Base-by-base conservation (phyloP, 2,113 vertebrate species). In the Rhynchopsitta pachyrhyncha region DNA sequence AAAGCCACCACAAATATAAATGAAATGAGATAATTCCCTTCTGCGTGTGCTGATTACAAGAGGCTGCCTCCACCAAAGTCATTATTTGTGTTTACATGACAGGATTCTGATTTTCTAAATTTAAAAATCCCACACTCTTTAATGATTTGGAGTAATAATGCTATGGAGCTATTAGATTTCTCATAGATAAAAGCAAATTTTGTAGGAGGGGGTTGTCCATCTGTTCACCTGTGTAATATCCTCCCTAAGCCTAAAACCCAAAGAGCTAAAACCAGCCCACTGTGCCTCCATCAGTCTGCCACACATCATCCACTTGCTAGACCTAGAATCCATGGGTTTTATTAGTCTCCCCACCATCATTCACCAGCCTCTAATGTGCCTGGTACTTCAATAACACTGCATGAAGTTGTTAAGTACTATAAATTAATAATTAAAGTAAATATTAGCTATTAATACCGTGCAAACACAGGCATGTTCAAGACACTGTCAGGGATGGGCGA, bases 1-100 rank as follows among this genome's bases (percentile, higher is more conserved):
- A 82, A 64, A 90, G 62, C 69, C 94, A 55, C 60, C 75, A 79
- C 46, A 79, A 66, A 44, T 76, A 25, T 69, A 96, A 92, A 96
- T 92, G 22, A 92, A 80, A 81, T 80, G 53, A 55, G 33, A 11
- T 59, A 11, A 4, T 27, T 53, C 60, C 63, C 42, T 78, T 79
- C 47, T 87, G 44, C 50, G 27, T 50, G 25, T 69, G 17, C 55
- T 53, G 46, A 60, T 75, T 8, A 6, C 42, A 73, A 55, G 37
- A 77, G 35, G n/a, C 2, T 0, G 15, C 19, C 59, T 85, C 59
- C 57, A 41, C 53, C 57, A 31, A 85, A 86, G 68, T 67, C 28
- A 42, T 62, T 69, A 35, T 55, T 89, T 95, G 18, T 66, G 49
- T 74, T 67, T 90, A 25, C 15, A 17, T 33, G 29, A 60, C 16